Base-by-base conservation (phyloP, 2,888 invertebrate genomes). In the Helleia helle region DNA sequence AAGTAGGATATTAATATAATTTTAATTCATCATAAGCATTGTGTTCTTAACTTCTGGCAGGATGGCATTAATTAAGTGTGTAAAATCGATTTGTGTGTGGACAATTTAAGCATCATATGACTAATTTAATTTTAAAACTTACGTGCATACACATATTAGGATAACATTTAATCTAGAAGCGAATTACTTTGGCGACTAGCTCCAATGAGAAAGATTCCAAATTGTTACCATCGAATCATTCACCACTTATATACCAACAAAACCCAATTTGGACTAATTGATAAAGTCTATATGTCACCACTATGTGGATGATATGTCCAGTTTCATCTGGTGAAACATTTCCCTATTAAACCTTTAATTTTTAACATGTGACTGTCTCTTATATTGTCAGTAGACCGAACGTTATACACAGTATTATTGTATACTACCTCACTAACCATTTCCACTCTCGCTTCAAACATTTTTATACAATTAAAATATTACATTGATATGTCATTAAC, bases 141-240 rank as follows among this genome's bases (percentile, higher is more conserved):
- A 81, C 69, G 79, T 79, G 83, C 80, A 62, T 76, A 79, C 70
- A 76, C 63, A 68, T 70, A 56, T 70, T 70, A 71, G 49, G 56
- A 62, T 74, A 77, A 77, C 65, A 72, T 77, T 77, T 73, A 73
- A 69, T 53, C 76, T 83, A 83, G 70, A 80, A 80, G 80, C 79
- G 71, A 62, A 60, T 64, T 31, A 70, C 60, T 71, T 70, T 70
- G 66, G 76, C 76, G 81, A 81, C 81, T 83, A 83, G 81, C 77
- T 75, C 69, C 73, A 60, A 65, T 65, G 55, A 79, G 83, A 84
- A 84, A 84, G 84, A 84, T 84, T 83, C 84, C 84, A 84, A 84
- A 84, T 68, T 62, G 55, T 54, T 57, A 50, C 56, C 55, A 49
- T 50, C 47, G 26, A 29, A 40, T 42, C 43, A 38, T 40, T 46